Evolutionary conservation across 2,888 invertebrate species (phyloP), one percentile per base, ranked within the genome.

Genomic region (Acleris cristana): DNA sequence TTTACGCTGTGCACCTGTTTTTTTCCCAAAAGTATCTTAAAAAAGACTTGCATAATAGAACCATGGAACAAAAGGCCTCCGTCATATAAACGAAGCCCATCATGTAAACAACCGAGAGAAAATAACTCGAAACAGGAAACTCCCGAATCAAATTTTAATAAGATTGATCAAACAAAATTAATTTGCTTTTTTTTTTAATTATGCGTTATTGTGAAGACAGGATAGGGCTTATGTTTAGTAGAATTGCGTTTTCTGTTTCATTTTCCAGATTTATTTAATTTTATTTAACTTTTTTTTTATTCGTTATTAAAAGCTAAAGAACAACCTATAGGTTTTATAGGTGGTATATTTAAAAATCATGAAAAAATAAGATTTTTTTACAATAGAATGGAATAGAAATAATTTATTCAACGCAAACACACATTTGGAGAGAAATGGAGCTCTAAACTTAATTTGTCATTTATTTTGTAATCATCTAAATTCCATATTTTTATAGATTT

Each of bases 121-220:
- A 59, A 60, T 65, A 53, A 65, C 48, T 59, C 54, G 59, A 53
- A 59, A 59, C 59, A 30, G 30, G 53, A 65, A 53, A 21, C 49
- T 54, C 19, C 26, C 48, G 54, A 59, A 60, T 54, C 34, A 40
- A 48, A 40, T 53, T 59, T 65, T 65, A 65, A 65, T 49, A 49
- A 40, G 18, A 30, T 18, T 45, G 54, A 59, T 54, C 52, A 45
- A 65, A 65, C 48, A 55, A 34, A 18, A n/a, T 18, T 55, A 48
- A 19, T 45, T 45, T 48, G 2, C 14, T 58, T 57, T 57, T 26
- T 19, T 21, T 56, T 55, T 14, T 44, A 19, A 16, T 16, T 45
- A 7, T 44, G 1, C 8, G 8, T 56, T 14, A 21, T 44, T 44
- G 44, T 8, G 44, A 56, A 40, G 44, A n/a, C n/a, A n/a, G 8